Conservation (phyloP, 2,797 vertebrate species). For the Alcedo quadribrachys region DNA sequence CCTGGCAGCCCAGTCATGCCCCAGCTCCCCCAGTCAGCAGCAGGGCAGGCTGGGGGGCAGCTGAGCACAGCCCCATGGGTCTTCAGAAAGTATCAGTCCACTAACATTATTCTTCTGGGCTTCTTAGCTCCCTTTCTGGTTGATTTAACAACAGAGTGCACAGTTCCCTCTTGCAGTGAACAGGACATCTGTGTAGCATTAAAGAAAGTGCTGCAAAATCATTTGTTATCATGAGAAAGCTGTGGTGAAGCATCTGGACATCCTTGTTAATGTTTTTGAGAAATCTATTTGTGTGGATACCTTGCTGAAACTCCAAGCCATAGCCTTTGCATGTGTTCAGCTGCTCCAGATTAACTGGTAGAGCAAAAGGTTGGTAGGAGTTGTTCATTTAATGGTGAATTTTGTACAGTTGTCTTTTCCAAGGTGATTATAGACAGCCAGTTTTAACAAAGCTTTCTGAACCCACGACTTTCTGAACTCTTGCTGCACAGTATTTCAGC, state of each 20-base stretch:
- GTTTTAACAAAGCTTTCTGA: background rate
- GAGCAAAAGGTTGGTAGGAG: background rate
- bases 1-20: background rate
- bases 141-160: background rate
- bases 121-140: background rate
- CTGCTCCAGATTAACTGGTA: background rate
- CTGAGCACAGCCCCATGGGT: fast-evolving
- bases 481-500: background rate
- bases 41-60: background rate
- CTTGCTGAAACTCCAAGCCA: background rate
- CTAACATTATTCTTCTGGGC: background rate
- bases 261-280: background rate
- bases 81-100: background rate
- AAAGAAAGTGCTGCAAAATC: background rate
- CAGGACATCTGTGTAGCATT: background rate
- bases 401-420: background rate
- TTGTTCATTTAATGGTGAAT: background rate
- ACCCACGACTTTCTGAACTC: background rate
- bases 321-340: background rate
- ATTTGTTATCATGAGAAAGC: background rate
- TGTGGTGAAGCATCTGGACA: background rate
- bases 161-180: background rate
- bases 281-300: background rate
- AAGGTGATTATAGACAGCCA: background rate
- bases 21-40: background rate